A percentile compares a stretch with the other conserved stretches of the same genome.
These are phyloP conservation scores for Eupithecia subumbrata DNA, from an alignment of 2,888 invertebrate genomes.

Conservation along the genomic window DNA sequence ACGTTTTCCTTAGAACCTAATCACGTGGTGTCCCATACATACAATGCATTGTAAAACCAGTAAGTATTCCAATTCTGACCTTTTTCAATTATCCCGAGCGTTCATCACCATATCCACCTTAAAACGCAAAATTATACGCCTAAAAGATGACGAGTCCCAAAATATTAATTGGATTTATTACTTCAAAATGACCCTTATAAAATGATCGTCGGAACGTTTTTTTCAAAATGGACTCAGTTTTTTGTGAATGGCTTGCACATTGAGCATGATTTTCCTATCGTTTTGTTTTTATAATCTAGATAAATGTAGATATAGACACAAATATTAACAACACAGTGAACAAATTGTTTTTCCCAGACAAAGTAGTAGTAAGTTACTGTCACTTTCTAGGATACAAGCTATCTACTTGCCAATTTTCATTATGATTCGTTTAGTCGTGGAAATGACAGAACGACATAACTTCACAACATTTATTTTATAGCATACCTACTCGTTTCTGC, in stretches of 20 bases:
- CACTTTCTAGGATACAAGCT: no score
- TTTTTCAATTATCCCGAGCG: background rate
- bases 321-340: background rate
- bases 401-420: background rate
- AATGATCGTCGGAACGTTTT: conserved; percentile 12
- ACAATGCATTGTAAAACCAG: background rate
- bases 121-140: conserved; percentile 15
- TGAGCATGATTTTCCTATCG: background rate
- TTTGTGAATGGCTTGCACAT: background rate
- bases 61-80: background rate
- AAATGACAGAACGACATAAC: background rate
- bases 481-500: no score
- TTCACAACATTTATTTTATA: no score
- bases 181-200: conserved; percentile 34
- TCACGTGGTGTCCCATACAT: background rate
- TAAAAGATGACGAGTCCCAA: conserved; percentile 18
- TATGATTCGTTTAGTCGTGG: background rate
- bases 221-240: background rate
- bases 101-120: background rate
- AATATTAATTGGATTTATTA: conserved; percentile 39
- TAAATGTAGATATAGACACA: no score
- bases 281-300: background rate
- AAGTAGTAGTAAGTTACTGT: no score
- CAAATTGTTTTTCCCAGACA: no score
- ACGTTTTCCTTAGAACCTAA: background rate